A percentile compares a stretch with the other conserved stretches of the same genome.
phyloP scores from a whole-genome alignment of 1,140 invertebrate genomes.

The Brachionus sp. region DNA sequence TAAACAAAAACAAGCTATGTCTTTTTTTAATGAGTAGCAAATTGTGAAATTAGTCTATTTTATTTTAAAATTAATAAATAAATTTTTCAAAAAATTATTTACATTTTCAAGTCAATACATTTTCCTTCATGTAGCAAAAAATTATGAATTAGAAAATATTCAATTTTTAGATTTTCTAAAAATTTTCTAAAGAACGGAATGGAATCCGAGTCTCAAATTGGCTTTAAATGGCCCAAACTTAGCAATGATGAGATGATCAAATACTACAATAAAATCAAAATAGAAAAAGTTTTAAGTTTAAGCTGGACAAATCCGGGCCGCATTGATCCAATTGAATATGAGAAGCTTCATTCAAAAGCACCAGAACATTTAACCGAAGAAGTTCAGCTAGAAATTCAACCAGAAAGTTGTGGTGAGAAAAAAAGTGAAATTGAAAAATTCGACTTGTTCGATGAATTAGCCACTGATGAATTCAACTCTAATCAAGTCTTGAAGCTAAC shows the following conservation, averaged over 20 bases:
- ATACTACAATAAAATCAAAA: background rate
- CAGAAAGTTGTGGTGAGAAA: background rate
- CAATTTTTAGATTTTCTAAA: background rate
- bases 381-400: background rate
- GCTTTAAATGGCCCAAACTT: constrained; percentile 30
- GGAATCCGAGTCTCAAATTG: background rate
- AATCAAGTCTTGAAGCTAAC: constrained; percentile 17
- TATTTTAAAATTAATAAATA: background rate
- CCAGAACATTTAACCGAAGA: background rate
- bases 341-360: background rate
- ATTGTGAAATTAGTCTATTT: background rate
- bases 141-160: background rate
- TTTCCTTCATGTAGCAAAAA: background rate
- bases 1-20: background rate
- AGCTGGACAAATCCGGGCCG: background rate
- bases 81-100: background rate
- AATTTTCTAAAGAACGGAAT: background rate
- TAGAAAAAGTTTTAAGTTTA: background rate
- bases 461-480: background rate
- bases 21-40: background rate
- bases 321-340: background rate
- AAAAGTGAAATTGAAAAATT: background rate
- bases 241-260: background rate
- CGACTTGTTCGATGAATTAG: background rate
- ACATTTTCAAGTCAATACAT: background rate